Base-by-base conservation (phyloP, 2,888 invertebrate species). In the Podabrus alpinus region DNA sequence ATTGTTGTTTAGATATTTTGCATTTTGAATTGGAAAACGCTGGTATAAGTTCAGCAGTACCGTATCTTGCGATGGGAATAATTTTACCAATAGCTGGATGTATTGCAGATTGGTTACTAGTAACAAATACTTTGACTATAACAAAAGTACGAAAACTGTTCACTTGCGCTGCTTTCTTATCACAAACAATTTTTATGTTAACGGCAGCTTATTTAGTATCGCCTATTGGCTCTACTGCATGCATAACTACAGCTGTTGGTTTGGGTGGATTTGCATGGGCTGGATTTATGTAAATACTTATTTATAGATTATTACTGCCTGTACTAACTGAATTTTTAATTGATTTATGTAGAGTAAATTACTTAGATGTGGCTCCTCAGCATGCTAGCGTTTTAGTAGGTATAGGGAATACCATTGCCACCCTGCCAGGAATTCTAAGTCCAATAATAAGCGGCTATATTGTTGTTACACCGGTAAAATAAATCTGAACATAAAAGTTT, bases 321-420 rank as follows among this genome's bases (percentile, higher is more conserved):
- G 25, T 25, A 13, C 60, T 19, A 15, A n/a, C n/a, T 21, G 21
- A 21, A 3, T 21, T 21, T 10, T n/a, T 4, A 21, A 21, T 21
- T 21, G 21, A 7, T 21, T 21, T 21, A 87, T 71, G n/a, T 87
- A 94, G 94, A 78, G 94, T 94, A 0, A 94, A 94, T 84, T 96
- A 97, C 85, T 87, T 97, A 85, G 97, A 97, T 86, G 92, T 97
- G 70, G 97, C 97, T 0, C 97, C 97, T 0, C 95, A 95, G 77
- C 96, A 95, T 88, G 97, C 97, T 11, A 94, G 97, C 85, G 92
- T 97, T 0, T 87, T 97, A 71, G 96, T 97, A 96, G 97, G 97
- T 0, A 88, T 97, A 10, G 94, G 96, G 9, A 97, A 97, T 87
- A 97, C 97, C 0, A 88, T 97, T 78, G 97, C 95, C 0, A 97